Evolutionary conservation across 2,888 invertebrate genomes (phyloP), one percentile per base, ranked within the genome.

Genomic region (Sphecodes monilicornis): DNA sequence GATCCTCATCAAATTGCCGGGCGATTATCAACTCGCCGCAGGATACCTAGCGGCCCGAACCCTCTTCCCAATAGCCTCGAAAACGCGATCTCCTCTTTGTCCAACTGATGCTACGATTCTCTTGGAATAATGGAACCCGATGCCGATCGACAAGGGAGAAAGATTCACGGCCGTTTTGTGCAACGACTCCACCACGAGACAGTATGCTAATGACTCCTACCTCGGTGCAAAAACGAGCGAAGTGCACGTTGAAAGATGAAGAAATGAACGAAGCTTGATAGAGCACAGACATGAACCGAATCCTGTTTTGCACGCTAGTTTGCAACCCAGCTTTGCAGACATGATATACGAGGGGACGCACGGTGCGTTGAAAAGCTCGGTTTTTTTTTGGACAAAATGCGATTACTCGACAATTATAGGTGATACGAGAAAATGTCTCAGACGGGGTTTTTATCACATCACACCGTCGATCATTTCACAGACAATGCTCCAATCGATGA

Each of bases 201-300:
- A 60, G 32, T 83, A 83, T 83, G 83, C 83, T 76, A 83, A 83
- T 76, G 73, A 16, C 41, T 64, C 39, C 26, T 50, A 50, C 80
- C 57, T 13, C 26, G 57, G 13, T 18, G 46, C 43, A 64, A 54
- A 32, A 54, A 46, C 32, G 18, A 41, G 13, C 6, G 1, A 22
- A 57, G 50, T 32, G 39, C 50, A 43, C 18, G 50, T 66, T 57
- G n/a, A 0, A 66, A 66, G 13, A 29, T 39, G n/a, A n/a, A n/a
- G n/a, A n/a, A n/a, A 16, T 60, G 60, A 26, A 26, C 57, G 57
- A 60, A 60, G 60, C 26, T 29, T 60, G 60, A 60, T 60, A 60
- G 60, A 29, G 29, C 60, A 26, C 60, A 60, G 60, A 60, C 60
- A 29, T 29, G 60, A 60, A 60, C 29, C 29, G 26, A 29, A 60